Percentiles rank a stretch among this genome's conserved stretches.
Conservation (phyloP, 1,140 invertebrate genomes). For the Laupala kohalensis region DNA sequence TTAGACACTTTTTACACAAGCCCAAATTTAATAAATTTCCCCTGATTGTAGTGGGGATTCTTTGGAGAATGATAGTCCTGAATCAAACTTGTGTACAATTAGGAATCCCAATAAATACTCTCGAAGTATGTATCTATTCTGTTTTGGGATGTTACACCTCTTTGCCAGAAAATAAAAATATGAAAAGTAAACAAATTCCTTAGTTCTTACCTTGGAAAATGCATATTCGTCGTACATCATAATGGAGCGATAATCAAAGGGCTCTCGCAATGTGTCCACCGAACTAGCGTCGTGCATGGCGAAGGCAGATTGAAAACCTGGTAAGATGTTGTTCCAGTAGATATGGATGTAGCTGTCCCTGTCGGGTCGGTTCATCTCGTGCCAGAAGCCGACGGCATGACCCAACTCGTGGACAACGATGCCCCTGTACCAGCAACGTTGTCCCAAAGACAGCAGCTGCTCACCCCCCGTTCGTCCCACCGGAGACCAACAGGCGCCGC, state of each 20-base stretch:
- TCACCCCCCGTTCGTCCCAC: constrained; percentile 23
- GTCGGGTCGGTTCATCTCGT: constrained; percentile 31
- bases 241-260: constrained; percentile 23
- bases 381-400: constrained; percentile 30
- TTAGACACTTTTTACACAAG: no score
- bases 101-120: no score
- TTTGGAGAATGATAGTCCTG: no score
- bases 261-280: constrained; percentile 19
- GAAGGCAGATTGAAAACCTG: constrained; percentile 20
- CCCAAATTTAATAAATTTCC: no score
- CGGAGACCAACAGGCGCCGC: constrained; percentile 27
- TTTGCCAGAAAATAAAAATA: no score
- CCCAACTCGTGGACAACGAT: constrained; percentile 29
- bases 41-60: no score
- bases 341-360: constrained; percentile 28
- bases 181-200: no score
- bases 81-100: no score
- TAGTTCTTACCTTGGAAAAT: constrained; percentile 24
- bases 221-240: constrained; percentile 27
- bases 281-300: constrained; percentile 14
- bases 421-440: constrained; percentile 25
- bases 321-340: constrained; percentile 25
- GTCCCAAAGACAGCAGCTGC: constrained; percentile 25
- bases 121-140: no score
- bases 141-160: no score